These are phyloP conservation scores for Hirtodrosophila histrioides DNA, from an alignment of 2,888 invertebrate genomes.

Conservation along the genomic window DNA sequence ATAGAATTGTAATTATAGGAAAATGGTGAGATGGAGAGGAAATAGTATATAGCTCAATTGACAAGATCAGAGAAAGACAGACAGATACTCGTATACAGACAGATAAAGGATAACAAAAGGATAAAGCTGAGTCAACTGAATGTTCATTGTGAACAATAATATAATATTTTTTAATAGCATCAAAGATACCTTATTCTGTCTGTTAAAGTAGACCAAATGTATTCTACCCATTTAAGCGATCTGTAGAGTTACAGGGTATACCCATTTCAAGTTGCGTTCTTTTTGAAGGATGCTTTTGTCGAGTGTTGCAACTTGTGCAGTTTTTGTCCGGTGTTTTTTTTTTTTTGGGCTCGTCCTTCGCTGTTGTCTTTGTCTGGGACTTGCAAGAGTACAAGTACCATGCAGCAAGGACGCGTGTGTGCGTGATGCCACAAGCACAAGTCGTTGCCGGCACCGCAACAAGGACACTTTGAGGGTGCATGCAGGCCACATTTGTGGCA, in stretches of 20 bases:
- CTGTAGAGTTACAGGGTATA: not conserved
- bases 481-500: constrained; percentile 32
- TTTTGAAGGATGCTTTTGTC: constrained; percentile 17
- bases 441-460: constrained; percentile 59
- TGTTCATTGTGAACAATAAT: no score
- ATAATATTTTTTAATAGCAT: no score
- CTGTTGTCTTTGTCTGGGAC: constrained; percentile 45
- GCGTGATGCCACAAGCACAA: constrained; percentile 42
- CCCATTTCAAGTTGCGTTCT: constrained; percentile 8
- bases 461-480: constrained; percentile 58
- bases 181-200: no score
- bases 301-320: constrained; percentile 37
- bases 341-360: constrained; percentile 45
- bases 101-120: no score
- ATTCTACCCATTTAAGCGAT: no score
- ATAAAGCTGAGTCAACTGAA: no score
- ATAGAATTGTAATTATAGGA: no score
- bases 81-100: no score
- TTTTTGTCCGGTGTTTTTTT: constrained; percentile 36
- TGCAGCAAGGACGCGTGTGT: constrained; percentile 53
- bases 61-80: no score
- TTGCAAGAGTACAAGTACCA: constrained; percentile 26
- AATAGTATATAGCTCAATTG: no score
- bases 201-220: no score
- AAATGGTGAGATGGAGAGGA: no score